Evolutionary conservation across 2,113 vertebrate genomes (phyloP).

Genomic region (Turdus rufiventris): DNA sequence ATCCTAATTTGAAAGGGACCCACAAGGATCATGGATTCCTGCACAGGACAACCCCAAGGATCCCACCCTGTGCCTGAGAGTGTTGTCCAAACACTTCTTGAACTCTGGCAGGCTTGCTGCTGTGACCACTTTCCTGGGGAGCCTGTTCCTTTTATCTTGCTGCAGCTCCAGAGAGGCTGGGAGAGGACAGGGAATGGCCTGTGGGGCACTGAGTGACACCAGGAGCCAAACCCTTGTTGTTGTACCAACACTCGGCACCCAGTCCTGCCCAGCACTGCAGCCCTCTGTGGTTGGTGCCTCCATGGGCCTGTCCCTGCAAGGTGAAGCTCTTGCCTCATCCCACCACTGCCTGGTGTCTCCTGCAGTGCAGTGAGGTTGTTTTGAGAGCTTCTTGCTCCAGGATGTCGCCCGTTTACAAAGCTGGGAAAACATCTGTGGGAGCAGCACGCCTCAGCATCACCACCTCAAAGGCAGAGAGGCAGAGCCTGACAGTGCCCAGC

Average conservation of each 20-base stretch:
- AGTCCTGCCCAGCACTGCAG: background rate
- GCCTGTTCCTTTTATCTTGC: background rate
- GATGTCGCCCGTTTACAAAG: background rate
- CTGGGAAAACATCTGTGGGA: background rate
- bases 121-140: background rate
- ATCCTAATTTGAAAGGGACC: background rate
- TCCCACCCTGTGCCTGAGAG: background rate
- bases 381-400: background rate
- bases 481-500: background rate
- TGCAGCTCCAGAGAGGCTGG: background rate
- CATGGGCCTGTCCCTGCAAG: background rate
- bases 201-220: background rate
- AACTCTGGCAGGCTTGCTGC: background rate
- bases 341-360: background rate
- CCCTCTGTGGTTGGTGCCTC: background rate
- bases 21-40: background rate
- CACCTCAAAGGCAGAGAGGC: background rate
- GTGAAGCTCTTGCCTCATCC: background rate
- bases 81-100: background rate
- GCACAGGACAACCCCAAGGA: background rate
- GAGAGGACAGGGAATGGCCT: background rate
- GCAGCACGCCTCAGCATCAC: accelerated
- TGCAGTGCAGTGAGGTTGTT: background rate
- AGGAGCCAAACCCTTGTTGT: background rate
- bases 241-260: background rate